Percentiles rank a stretch among this genome's conserved stretches.
Evolutionary conservation across 92 coral and sea anemone genomes (phyloP).

Genomic region (Desmophyllum pertusum): DNA sequence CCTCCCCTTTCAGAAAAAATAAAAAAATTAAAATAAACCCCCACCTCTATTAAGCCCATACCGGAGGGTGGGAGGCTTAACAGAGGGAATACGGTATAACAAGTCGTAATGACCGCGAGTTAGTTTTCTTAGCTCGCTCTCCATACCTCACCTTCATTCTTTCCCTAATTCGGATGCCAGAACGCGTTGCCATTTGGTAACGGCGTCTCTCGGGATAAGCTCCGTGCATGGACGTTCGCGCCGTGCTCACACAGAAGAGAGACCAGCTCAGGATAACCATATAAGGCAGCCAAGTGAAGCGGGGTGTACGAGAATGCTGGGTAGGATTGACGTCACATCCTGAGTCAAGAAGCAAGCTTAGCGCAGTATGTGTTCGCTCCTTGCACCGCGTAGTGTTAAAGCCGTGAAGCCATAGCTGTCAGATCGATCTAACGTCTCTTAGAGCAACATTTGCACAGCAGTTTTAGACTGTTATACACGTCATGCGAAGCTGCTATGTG

Average conservation of each 20-base stretch:
- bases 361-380: constrained; percentile 55
- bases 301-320: constrained; percentile 46
- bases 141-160: constrained; percentile 25
- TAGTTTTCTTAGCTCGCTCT: background rate
- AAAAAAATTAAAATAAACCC: too few species aligned
- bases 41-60: too few species aligned
- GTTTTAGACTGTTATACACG: constrained; percentile 28
- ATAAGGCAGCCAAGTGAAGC: constrained; percentile 65
- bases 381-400: constrained; percentile 71
- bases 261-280: constrained; percentile 58
- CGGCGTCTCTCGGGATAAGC: constrained; percentile 57
- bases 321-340: constrained; percentile 41
- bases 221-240: constrained; percentile 68
- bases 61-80: too few species aligned
- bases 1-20: too few species aligned
- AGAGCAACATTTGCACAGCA: constrained; percentile 36
- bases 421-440: constrained; percentile 31
- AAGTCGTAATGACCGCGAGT: too few species aligned
- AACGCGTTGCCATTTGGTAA: constrained; percentile 62
- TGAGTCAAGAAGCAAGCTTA: constrained; percentile 43
- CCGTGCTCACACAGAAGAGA: constrained; percentile 63
- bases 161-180: constrained; percentile 62
- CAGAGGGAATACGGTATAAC: too few species aligned
- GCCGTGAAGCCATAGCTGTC: constrained; percentile 66
- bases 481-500: constrained; percentile 58